phyloP scores from a whole-genome alignment of 2,888 invertebrate species.

The Orthonevra nobilis region DNA sequence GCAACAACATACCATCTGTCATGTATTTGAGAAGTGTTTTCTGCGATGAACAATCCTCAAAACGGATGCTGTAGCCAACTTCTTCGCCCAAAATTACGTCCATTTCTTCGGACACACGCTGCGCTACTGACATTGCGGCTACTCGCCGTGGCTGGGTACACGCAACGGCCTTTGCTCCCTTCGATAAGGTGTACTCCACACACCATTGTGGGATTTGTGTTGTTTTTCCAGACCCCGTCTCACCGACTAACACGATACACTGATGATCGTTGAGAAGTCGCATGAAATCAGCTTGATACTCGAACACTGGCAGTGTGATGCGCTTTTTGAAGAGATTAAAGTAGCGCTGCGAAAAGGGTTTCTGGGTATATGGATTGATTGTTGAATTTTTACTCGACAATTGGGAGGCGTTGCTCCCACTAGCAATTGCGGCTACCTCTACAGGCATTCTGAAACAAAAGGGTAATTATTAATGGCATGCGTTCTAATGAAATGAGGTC shows the following conservation, averaged over 20 bases:
- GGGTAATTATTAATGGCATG: too few species aligned
- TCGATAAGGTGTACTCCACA: constrained; percentile 86
- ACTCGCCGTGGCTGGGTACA: constrained; percentile 98
- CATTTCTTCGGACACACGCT: constrained; percentile 99
- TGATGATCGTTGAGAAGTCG: constrained; percentile 95
- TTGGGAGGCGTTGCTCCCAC: constrained; percentile 76
- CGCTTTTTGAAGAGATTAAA: constrained; percentile 94
- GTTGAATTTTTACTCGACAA: constrained; percentile 80
- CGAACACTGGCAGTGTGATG: constrained; percentile 97
- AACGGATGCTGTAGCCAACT: constrained; percentile 98
- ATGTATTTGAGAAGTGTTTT: constrained; percentile 98
- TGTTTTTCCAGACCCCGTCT: constrained; percentile 99
- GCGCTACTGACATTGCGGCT: constrained; percentile 99
- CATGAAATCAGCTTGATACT: constrained; percentile 98
- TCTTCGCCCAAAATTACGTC: constrained; percentile 95
- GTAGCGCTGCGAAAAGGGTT: constrained; percentile 93
- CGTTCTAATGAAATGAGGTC: too few species aligned
- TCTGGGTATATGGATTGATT: constrained; percentile 89
- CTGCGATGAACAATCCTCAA: constrained; percentile 98
- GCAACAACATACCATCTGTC: constrained; percentile 99
- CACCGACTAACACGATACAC: constrained; percentile 97
- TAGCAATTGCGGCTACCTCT: constrained; percentile 16
- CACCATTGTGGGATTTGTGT: constrained; percentile 99
- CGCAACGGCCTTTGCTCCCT: constrained; percentile 90
- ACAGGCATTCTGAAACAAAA: constrained; percentile 20